Base-by-base conservation (phyloP, 2,888 invertebrate species). In the Ethmia dodecea region DNA sequence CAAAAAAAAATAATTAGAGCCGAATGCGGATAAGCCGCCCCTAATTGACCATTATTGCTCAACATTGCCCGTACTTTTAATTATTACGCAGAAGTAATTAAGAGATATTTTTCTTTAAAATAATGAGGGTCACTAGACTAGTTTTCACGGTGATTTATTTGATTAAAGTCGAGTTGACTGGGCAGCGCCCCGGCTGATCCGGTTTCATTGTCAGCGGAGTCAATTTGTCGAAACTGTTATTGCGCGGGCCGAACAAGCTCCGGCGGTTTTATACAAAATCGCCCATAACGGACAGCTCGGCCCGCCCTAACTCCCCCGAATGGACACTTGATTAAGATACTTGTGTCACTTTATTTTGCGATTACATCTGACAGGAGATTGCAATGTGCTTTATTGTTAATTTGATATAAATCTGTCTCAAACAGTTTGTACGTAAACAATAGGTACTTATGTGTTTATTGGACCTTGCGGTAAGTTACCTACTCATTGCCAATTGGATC, bases 191-290 rank as follows among this genome's bases (percentile, higher is more conserved):
- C 60, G 61, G 61, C 61, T 59, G 61, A 61, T 60, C 57, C 50
- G 59, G 60, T 63, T 66, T 63, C 68, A 71, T 76, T 71, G 71
- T 70, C 70, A 71, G 65, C 55, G 65, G 67, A 80, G 67, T 79
- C 77, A 78, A 84, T 84, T 84, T 80, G 76, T 78, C 68, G 67
- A 61, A 79, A 83, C 69, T 77, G 83, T 81, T 84, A 84, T 83
- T 78, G 67, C 37, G 22, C 56, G 69, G 67, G 58, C 55, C 60
- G 64, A 57, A 52, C 57, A 54, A 60, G 55, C 59, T 62, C 54
- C 55, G 57, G 60, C 59, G 63, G 72, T 75, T 77, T 70, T 66
- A 66, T 73, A 73, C 65, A 58, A 62, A 70, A 76, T 74, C 67
- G 65, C 52, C 75, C 74, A 75, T 80, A 72, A 76, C 72, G 53